A percentile compares a stretch with the other conserved stretches of the same genome.
Conservation (phyloP, 2,113 vertebrate genomes). For the Phyllostomus discolor region DNA sequence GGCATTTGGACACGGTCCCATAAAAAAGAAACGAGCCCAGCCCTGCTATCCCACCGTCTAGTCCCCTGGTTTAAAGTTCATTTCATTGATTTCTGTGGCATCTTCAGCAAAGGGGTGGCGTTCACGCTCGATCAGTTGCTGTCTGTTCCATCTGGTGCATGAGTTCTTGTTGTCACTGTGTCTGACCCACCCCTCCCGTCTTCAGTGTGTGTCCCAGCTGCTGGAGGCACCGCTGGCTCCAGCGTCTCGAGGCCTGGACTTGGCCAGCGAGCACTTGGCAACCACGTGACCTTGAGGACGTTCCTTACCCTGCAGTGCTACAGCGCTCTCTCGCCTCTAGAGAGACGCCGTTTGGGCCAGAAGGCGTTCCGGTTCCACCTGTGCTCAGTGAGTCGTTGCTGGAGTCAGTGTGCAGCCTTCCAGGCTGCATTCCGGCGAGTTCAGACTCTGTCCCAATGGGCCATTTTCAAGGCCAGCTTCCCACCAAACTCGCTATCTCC, state of each 20-base stretch:
- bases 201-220: rapidly evolving
- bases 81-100: background rate
- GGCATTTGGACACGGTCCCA: background rate
- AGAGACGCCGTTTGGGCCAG: background rate
- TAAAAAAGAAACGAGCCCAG: background rate
- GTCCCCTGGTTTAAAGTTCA: background rate
- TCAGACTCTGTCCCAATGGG: background rate
- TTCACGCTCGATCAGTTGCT: rapidly evolving
- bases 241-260: background rate
- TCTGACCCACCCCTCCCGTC: background rate
- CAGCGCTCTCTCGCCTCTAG: background rate
- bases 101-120: background rate
- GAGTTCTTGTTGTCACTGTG: background rate
- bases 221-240: background rate
- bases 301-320: background rate
- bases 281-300: rapidly evolving
- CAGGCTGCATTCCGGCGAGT: background rate
- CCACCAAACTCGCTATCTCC: background rate
- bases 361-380: background rate
- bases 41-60: background rate
- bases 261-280: background rate
- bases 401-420: background rate
- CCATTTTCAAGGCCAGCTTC: background rate
- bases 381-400: background rate
- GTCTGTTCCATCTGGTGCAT: rapidly evolving